Evolutionary conservation across 2,113 vertebrate species (phyloP), one percentile per base, ranked within the genome.

Genomic region (Syngnathus typhle): DNA sequence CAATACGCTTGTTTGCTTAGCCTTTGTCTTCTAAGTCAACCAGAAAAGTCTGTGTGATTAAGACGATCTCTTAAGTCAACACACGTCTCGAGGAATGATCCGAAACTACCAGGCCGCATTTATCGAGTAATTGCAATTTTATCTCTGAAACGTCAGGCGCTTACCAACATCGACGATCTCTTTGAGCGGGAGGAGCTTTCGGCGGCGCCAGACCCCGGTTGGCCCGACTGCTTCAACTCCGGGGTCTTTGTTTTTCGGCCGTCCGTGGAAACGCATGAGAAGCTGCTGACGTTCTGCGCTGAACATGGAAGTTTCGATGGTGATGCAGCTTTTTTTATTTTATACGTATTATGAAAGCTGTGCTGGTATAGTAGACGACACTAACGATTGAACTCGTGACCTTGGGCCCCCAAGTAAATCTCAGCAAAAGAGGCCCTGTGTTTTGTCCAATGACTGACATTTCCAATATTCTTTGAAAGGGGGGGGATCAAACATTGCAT

Each of bases 141-240:
- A 3, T 32, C 27, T 32, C 27, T 32, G 9, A n/a, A 41, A 61
- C 13, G n/a, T 80, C 16, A 99, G 96, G 96, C 94, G 71, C 88
- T 99, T 74, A 88, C 93, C 73, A 98, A 98, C 74, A 90, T 99
- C 0, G 97, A 99, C 80, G 96, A 99, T 64, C 93, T 99, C 73
- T 99, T 99, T 84, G 94, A 99, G 79, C 90, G 95, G 81, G 96
- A 99, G 90, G 95, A 99, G 74, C 79, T 99, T 4, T 99, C 97
- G 10, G 97, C 96, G 3, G 95, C 96, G 8, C 96, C 97, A 7
- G 96, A 99, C 78, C 97, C 96, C 0, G 97, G 96, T 27, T 99
- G 97, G 96, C 97, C 97, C 0, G 96, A 99, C 83, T 99, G 96
- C 77, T 99, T 99, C 87, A 99, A 99, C 88, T 98, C 96, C 0